phyloP scores from a whole-genome alignment of 1,140 invertebrate species.

The Drosophila ambigua region DNA sequence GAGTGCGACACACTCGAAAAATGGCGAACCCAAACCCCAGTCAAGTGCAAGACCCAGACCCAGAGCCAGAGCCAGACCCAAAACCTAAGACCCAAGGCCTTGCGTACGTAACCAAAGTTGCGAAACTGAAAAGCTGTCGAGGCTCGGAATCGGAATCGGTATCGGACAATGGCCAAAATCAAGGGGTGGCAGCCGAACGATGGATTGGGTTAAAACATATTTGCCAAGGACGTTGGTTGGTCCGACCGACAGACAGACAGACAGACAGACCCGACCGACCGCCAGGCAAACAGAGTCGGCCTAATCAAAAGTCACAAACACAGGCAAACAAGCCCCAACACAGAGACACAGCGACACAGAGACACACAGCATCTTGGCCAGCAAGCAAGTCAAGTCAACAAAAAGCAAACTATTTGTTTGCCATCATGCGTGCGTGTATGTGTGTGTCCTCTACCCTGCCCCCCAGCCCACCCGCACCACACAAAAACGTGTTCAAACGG shows the following conservation, averaged over 20 bases:
- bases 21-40: neutral
- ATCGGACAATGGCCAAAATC: constrained; percentile 29
- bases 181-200: neutral
- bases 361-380: constrained; percentile 55
- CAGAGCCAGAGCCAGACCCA: constrained; percentile 3
- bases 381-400: constrained; percentile 72
- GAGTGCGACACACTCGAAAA: constrained; percentile 12
- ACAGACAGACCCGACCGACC: constrained; percentile 43
- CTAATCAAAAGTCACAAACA: constrained; percentile 79
- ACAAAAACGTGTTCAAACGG: constrained; percentile 3
- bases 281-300: constrained; percentile 67
- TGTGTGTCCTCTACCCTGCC: constrained; percentile 1
- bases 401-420: constrained; percentile 78
- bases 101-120: constrained; percentile 1
- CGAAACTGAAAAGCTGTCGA: constrained; percentile 20
- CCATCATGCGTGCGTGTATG: constrained; percentile 40
- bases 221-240: constrained; percentile 59
- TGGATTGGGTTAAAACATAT: constrained; percentile 54
- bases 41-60: constrained; percentile 1
- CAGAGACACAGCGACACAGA: neutral
- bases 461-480: no score
- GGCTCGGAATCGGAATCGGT: constrained; percentile 4
- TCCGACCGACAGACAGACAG: constrained; percentile 58
- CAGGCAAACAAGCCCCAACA: constrained; percentile 23
- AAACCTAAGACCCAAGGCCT: neutral